Evolutionary conservation across 2,113 vertebrate species (phyloP), one percentile per base, ranked within the genome.

Genomic region (Eptesicus fuscus): DNA sequence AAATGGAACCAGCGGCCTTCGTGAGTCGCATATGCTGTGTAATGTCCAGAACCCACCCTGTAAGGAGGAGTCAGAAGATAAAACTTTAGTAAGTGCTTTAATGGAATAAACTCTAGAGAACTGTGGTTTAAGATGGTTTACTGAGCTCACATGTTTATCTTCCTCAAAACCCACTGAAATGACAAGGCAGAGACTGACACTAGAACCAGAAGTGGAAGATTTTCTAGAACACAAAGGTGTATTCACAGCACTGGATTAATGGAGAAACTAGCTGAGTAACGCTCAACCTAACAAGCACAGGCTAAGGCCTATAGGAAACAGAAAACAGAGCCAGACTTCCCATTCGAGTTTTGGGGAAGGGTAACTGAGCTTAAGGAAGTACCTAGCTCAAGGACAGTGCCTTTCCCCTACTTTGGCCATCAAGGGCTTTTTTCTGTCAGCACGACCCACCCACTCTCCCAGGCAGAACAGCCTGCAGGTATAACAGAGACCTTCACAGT

Each of bases 1-100:
- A 99, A 99, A 94, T 99, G 99, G 98, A 99, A 99, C 99, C 99
- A 99, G 90, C 98, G 98, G 53, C 99, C 99, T 95, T 99, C 99
- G 0, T 99, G 99, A 35, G 98, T 98, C 28, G 99, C 99, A 0
- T 99, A 99, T 0, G 99, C 99, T 0, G 99, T 99, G 95, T 99
- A 99, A 98, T 99, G 99, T 77, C 99, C 99, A 0, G 99, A 99
- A 95, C 99, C 99, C 2, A 99, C 99, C 44, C 99, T 99, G 97
- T 25, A 77, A 98, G 32, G 30, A 67, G 59, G 7, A 53, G 90
- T 9, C 74, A 73, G 70, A 89, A 93, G 59, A 47, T 63, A 51
- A 85, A 10, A 76, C 53, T n/a, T 63, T 56, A 63, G 0, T 42
- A 71, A 91, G 61, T 23, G 65, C 11, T 70, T 1, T 28, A 70